Base-by-base conservation (phyloP, 37 sponge, comb jelly and placozoan genomes). In the Hexactinellida sp. region DNA sequence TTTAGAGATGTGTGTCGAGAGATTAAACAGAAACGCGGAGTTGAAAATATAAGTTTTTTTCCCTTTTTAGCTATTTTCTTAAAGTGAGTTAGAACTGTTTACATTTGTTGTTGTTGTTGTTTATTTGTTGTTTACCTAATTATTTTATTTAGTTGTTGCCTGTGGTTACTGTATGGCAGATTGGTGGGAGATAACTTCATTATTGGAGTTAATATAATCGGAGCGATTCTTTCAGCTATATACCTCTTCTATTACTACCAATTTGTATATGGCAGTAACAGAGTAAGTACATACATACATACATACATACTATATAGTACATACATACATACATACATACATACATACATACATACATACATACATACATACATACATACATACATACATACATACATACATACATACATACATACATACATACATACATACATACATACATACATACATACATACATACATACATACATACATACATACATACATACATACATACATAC, bases 51-150 rank as follows among this genome's bases (percentile, higher is more conserved):
- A 3, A 63, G 76, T n/a, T 63, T 63, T 63, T 63, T 63, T n/a
- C 76, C 76, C 28, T 63, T 63, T 63, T 63, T 63, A 63, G 76
- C 76, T 32, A 63, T 63, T 21, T 63, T 63, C 34, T 63, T 63
- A 63, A 63, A 63, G 76, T 63, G 76, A 63, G 76, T 63, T 63
- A n/a, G n/a, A n/a, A n/a, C n/a, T n/a, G n/a, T n/a, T n/a, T n/a
- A n/a, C n/a, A n/a, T 25, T 63, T n/a, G 76, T n/a, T 63, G 25
- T 16, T 41, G 5, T 41, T 3, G 5, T 25, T 25, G 30, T 25
- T 63, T 63, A 28, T 63, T 63, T 63, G 21, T 63, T 63, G 76
- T 25, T 63, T 21, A 5, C 3, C 13, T 23, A 21, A 32, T 63
- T 21, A 7, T 25, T 28, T 63, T 28, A 25, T 63, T 28, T n/a